Evolutionary conservation across 2,113 vertebrate species (phyloP).

Genomic region (Cololabis saira): DNA sequence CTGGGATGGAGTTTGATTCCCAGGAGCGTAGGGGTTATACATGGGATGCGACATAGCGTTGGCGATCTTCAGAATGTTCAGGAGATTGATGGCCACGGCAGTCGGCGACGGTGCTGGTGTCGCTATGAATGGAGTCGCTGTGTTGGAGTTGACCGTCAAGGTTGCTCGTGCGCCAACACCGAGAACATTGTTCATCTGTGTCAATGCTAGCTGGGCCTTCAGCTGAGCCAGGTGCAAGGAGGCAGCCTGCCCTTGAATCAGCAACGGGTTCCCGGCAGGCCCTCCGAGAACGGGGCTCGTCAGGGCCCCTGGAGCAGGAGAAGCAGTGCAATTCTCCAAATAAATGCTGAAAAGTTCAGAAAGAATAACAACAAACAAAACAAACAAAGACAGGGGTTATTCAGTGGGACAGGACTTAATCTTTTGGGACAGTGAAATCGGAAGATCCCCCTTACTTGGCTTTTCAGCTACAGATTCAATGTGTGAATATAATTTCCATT

Average conservation of each 20-base stretch:
- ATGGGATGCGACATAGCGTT: conserved; percentile 89
- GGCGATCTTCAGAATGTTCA: conserved; percentile 85
- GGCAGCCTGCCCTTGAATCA: neutral
- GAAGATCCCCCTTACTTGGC: neutral
- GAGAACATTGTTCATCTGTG: neutral
- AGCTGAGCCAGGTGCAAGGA: neutral
- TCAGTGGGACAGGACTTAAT: neutral
- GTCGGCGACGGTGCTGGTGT: conserved; percentile 47
- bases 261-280: neutral
- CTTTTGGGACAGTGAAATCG: neutral
- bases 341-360: neutral
- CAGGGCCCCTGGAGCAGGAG: neutral
- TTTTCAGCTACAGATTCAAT: neutral
- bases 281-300: neutral
- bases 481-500: conserved; percentile 3
- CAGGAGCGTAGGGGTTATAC: conserved; percentile 84
- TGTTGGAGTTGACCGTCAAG: conserved; percentile 44
- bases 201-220: neutral
- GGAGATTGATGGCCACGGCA: conserved; percentile 82
- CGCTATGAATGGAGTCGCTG: neutral
- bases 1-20: neutral
- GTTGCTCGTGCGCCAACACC: neutral
- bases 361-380: neutral
- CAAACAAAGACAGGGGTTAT: conserved; percentile 1
- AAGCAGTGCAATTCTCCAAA: neutral